Percentiles rank a stretch among this genome's conserved stretches.
phyloP scores from a whole-genome alignment of 2,888 invertebrate genomes.

The Marronus borbonicus region DNA sequence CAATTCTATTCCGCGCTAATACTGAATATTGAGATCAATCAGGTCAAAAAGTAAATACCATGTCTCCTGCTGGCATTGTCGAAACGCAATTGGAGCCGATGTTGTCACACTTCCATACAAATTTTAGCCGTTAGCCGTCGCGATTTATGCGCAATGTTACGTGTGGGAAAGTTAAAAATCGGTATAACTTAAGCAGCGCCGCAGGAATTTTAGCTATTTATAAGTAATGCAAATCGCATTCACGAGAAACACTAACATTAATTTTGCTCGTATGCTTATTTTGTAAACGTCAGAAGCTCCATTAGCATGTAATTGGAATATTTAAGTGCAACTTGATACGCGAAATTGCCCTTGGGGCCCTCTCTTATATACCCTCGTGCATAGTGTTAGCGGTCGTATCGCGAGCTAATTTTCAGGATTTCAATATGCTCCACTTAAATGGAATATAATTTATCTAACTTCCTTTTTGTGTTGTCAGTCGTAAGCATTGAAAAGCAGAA shows the following conservation, averaged over 20 bases:
- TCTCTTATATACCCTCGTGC: background rate
- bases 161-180: conserved; percentile 18
- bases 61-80: background rate
- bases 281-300: conserved; percentile 40
- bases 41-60: background rate
- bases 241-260: conserved; percentile 24
- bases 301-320: conserved; percentile 46
- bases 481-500: too few relatives aligned
- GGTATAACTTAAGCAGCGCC: conserved; percentile 1
- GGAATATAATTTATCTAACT: too few relatives aligned
- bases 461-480: too few relatives aligned
- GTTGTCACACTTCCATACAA: conserved; percentile 23
- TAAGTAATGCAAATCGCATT: conserved; percentile 36
- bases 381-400: background rate
- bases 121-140: background rate
- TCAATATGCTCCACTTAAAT: too few relatives aligned
- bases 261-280: conserved; percentile 38
- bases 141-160: conserved; percentile 6
- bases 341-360: conserved; percentile 22
- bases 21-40: background rate
- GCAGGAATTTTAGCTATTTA: conserved; percentile 39
- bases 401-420: conserved; percentile 10
- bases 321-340: conserved; percentile 34
- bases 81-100: background rate
- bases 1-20: background rate